These are phyloP conservation scores for Urocyon cinereoargenteus DNA, from an alignment of 2,797 vertebrate species.

Conservation along the genomic window DNA sequence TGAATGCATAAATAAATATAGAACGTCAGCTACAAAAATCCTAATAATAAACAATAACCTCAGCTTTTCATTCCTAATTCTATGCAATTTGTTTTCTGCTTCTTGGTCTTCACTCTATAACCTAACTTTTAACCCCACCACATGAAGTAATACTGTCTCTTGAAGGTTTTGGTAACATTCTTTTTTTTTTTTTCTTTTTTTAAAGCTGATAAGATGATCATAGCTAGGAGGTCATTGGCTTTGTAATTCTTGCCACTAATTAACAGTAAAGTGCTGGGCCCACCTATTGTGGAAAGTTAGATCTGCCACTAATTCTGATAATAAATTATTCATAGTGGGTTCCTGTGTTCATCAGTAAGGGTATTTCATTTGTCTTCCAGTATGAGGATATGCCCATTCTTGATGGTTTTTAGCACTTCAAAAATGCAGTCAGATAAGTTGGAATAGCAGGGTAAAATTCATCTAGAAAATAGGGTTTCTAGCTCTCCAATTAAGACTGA, in stretches of 20 bases:
- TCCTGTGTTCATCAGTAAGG: not conserved
- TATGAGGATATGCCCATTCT: not conserved
- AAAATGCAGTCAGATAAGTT: not conserved
- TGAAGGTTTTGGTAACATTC: not conserved
- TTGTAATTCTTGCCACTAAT: slow-evolving; percentile 5
- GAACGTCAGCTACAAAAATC: not conserved
- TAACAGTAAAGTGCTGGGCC: not conserved
- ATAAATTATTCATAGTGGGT: slow-evolving; percentile 17
- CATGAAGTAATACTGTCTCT: not conserved
- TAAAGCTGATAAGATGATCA: not conserved
- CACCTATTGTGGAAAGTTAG: not conserved
- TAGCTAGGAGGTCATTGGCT: not conserved
- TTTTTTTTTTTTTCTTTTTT: not conserved
- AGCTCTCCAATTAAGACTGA: slow-evolving; percentile 31
- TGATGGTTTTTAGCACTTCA: not conserved
- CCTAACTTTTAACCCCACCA: not conserved
- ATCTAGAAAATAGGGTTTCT: not conserved
- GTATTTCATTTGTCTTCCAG: not conserved
- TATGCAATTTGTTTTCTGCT: not conserved
- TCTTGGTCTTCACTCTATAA: not conserved
- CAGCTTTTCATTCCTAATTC: not conserved
- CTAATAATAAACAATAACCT: not conserved
- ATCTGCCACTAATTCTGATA: slow-evolving; percentile 4
- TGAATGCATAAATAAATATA: not conserved
- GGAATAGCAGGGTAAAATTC: not conserved